A percentile compares a stretch with the other conserved stretches of the same genome.
phyloP scores from a whole-genome alignment of 2,888 invertebrate species.

The Barypeithes pellucidus region DNA sequence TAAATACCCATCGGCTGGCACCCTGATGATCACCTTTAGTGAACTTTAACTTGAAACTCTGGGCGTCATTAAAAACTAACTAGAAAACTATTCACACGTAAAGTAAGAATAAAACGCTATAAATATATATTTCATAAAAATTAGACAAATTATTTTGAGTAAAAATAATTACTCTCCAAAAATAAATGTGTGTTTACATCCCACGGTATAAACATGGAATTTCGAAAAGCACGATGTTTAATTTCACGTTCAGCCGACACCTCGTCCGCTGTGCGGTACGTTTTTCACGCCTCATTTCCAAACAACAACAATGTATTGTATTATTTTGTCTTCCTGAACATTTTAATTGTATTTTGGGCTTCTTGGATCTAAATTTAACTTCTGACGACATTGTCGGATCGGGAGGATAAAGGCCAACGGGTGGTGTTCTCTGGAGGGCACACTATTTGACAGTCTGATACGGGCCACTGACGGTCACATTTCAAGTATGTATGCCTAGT shows the following conservation, averaged over 20 bases:
- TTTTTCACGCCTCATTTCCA: constrained; percentile 13
- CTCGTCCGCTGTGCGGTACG: constrained; percentile 2
- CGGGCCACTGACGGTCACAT: too few relatives aligned
- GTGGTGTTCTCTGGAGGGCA: too few relatives aligned
- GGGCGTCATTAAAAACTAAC: too few relatives aligned
- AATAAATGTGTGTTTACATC: constrained; percentile 48
- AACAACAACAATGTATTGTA: constrained; percentile 4
- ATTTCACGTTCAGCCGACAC: constrained; percentile 21
- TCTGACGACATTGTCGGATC: too few relatives aligned
- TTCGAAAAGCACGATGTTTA: constrained; percentile 40
- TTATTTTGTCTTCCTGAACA: not conserved
- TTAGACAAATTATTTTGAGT: constrained; percentile 37
- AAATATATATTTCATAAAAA: constrained; percentile 12
- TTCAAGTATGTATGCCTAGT: too few relatives aligned
- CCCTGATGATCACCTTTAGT: too few relatives aligned
- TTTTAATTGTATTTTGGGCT: constrained; percentile 2
- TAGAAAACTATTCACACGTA: not conserved
- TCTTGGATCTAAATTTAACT: not conserved
- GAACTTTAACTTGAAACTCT: too few relatives aligned
- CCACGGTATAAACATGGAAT: constrained; percentile 39
- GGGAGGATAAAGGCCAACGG: too few relatives aligned
- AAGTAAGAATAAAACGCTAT: not conserved
- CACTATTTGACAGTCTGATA: too few relatives aligned
- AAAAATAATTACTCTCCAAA: constrained; percentile 45
- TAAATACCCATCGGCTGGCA: too few relatives aligned